Conservation (phyloP, 1,140 invertebrate species). For the Pteromalus puparum region DNA sequence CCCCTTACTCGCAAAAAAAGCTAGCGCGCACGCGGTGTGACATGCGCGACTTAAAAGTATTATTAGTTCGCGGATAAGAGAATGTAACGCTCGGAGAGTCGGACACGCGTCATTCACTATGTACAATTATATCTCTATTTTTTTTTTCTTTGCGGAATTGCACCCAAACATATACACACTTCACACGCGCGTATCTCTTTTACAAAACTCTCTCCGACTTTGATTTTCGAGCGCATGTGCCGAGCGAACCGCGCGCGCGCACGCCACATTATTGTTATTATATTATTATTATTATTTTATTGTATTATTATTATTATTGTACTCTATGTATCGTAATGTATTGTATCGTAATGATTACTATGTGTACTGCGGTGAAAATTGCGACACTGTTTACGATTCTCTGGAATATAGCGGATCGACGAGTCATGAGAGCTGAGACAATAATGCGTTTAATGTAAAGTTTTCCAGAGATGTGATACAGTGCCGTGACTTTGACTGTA, state of each 20-base stretch:
- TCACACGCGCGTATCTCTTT: neutral
- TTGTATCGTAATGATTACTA: slow-evolving; percentile 27
- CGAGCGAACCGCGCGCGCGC: slow-evolving; percentile 15
- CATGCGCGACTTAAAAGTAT: slow-evolving; percentile 48
- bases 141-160: neutral
- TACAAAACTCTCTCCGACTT: slow-evolving; percentile 32
- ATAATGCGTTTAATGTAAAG: too few relatives aligned
- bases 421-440: too few relatives aligned
- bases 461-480: too few relatives aligned
- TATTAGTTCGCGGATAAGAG: slow-evolving; percentile 48
- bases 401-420: neutral
- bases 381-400: neutral
- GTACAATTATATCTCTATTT: neutral
- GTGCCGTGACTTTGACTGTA: neutral
- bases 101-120: neutral
- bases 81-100: slow-evolving; percentile 27
- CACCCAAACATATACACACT: neutral
- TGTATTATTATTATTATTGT: slow-evolving; percentile 49
- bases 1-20: neutral
- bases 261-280: slow-evolving; percentile 13
- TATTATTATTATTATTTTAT: slow-evolving; percentile 47
- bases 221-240: slow-evolving; percentile 1
- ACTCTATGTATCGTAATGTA: slow-evolving; percentile 51
- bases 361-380: slow-evolving; percentile 12
- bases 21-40: neutral